phyloP scores from a whole-genome alignment of 2,888 invertebrate genomes.

The Stegophylla sp. region DNA sequence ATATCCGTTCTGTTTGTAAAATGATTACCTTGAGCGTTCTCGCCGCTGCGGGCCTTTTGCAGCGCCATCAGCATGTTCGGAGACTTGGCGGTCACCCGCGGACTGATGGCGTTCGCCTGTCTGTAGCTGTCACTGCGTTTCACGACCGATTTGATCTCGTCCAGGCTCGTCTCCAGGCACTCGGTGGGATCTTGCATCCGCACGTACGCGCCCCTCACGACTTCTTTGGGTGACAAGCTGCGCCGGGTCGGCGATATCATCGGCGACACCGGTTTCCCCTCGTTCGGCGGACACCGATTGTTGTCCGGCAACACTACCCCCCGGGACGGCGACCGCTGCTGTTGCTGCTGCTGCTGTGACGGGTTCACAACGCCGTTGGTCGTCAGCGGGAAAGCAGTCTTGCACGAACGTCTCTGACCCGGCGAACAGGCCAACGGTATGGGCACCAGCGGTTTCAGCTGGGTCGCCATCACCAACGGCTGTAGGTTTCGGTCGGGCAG shows the following conservation, averaged over 20 bases:
- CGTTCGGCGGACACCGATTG: not conserved
- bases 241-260: conserved; percentile 61
- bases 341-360: not conserved
- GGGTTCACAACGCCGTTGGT: not conserved
- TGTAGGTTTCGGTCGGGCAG: not conserved
- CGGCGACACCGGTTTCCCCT: conserved; percentile 61
- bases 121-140: conserved; percentile 86
- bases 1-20: conserved; percentile 56
- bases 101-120: conserved; percentile 77
- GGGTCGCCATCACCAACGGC: not conserved
- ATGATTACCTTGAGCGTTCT: conserved; percentile 53
- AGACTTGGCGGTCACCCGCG: conserved; percentile 63
- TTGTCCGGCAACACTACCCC: conserved; percentile 38
- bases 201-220: conserved; percentile 62
- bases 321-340: not conserved
- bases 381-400: conserved; percentile 2
- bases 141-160: conserved; percentile 67
- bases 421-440: conserved; percentile 47
- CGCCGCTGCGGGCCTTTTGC: conserved; percentile 53
- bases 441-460: conserved; percentile 43
- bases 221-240: conserved; percentile 51
- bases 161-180: conserved; percentile 63
- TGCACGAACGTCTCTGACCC: conserved; percentile 26
- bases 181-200: conserved; percentile 72
- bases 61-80: conserved; percentile 49